Evolutionary conservation across 1,140 invertebrate species (phyloP).

Genomic region (Rhyacophila brunnea): DNA sequence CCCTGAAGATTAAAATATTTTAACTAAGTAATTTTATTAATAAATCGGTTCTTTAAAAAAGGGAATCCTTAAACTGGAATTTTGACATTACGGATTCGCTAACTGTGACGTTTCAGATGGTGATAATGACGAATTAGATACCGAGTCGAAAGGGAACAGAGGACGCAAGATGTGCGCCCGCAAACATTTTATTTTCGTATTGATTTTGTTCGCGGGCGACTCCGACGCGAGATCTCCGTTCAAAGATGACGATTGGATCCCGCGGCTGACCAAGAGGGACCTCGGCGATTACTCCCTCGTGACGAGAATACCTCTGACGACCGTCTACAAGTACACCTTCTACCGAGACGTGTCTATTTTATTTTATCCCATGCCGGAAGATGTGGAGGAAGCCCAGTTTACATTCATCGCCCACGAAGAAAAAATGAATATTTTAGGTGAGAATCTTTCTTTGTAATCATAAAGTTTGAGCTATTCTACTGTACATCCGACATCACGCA

Average conservation of each 20-base stretch:
- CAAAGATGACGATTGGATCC: constrained; percentile 29
- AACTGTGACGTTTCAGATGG: constrained; percentile 4
- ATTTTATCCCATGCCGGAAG: constrained; percentile 30
- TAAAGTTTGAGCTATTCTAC: too few species aligned
- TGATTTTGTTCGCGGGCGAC: constrained; percentile 1
- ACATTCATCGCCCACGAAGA: constrained; percentile 31
- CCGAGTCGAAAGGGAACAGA: not conserved
- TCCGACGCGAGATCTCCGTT: constrained; percentile 1
- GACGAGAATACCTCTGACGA: constrained; percentile 23
- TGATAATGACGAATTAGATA: not conserved
- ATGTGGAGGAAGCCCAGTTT: constrained; percentile 25
- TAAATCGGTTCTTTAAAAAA: too few species aligned
- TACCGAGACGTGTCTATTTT: constrained; percentile 31
- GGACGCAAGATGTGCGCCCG: constrained; percentile 8
- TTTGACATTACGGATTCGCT: too few species aligned
- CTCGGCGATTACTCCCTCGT: constrained; percentile 17
- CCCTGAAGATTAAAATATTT: too few species aligned
- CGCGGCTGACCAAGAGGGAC: constrained; percentile 24
- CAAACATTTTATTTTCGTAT: constrained; percentile 9
- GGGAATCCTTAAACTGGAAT: too few species aligned
- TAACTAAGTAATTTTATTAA: too few species aligned
- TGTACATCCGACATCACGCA: too few species aligned
- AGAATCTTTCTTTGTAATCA: not conserved
- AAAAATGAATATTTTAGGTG: constrained; percentile 30
- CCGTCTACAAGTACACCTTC: constrained; percentile 26